Evolutionary conservation across 1,140 invertebrate species (phyloP).

Genomic region (Drosophila orosa): DNA sequence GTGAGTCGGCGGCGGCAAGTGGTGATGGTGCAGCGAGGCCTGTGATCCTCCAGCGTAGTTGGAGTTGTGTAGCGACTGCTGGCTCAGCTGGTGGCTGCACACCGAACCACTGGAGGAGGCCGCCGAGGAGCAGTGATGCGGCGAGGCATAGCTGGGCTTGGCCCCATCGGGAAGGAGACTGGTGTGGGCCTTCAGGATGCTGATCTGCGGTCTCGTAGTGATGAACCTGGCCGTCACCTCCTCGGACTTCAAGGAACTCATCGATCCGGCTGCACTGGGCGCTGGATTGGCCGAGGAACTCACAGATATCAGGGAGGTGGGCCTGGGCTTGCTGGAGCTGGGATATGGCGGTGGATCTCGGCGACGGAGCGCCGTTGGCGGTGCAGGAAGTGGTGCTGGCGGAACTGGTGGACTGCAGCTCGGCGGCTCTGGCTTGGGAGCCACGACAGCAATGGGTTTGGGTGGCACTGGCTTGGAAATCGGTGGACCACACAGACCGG

Average conservation of each 20-base stretch:
- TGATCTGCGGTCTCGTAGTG: slow-evolving; percentile 88
- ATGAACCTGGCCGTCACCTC: slow-evolving; percentile 88
- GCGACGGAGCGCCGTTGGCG: slow-evolving; percentile 50
- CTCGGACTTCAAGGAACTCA: slow-evolving; percentile 84
- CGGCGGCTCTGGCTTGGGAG: slow-evolving; percentile 40
- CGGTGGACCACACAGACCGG: slow-evolving; percentile 76
- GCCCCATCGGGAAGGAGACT: slow-evolving; percentile 85
- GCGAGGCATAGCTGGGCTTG: slow-evolving; percentile 85
- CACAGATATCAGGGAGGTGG: slow-evolving; percentile 80
- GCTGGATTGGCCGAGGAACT: slow-evolving; percentile 52
- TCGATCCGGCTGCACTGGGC: slow-evolving; percentile 54
- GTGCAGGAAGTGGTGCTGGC: slow-evolving; percentile 9
- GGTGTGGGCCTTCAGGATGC: slow-evolving; percentile 88
- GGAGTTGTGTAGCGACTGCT: slow-evolving; percentile 74
- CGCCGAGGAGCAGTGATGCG: slow-evolving; percentile 77
- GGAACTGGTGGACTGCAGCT: slow-evolving; percentile 19
- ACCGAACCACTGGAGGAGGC: slow-evolving; percentile 74
- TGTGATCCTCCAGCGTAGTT: slow-evolving; percentile 74
- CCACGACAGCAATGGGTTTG: slow-evolving; percentile 34
- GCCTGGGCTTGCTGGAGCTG: slow-evolving; percentile 79
- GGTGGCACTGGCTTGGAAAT: slow-evolving; percentile 31
- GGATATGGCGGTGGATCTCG: slow-evolving; percentile 87
- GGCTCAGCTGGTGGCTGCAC: slow-evolving; percentile 72
- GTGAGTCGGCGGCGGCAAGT: slow-evolving; percentile 23
- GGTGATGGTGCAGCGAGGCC: slow-evolving; percentile 63